phyloP scores from a whole-genome alignment of 2,797 vertebrate species.

The Hozukius guyotensis region DNA sequence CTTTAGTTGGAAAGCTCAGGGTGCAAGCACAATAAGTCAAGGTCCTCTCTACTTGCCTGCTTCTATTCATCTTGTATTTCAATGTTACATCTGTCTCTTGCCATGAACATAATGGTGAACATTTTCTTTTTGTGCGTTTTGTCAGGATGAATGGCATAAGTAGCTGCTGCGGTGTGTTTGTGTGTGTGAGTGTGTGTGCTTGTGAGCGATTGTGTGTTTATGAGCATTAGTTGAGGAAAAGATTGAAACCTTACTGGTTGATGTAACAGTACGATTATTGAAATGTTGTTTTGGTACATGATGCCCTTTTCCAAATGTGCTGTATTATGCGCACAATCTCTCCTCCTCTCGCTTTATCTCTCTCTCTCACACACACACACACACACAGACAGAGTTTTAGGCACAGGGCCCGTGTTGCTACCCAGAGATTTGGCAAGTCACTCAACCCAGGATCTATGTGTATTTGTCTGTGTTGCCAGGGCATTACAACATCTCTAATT shows the following conservation, averaged over 20 bases:
- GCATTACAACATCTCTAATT: constrained; percentile 73
- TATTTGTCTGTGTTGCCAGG: constrained; percentile 48
- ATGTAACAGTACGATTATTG: constrained; percentile 55
- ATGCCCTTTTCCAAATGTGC: constrained; percentile 45
- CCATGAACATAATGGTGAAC: constrained; percentile 20
- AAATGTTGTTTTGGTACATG: constrained; percentile 53
- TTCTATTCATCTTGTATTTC: constrained; percentile 36
- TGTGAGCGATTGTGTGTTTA: neutral
- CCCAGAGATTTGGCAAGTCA: constrained; percentile 65
- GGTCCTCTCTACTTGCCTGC: constrained; percentile 20
- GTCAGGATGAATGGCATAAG: constrained; percentile 26
- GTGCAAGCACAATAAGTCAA: constrained; percentile 35
- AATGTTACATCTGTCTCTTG: constrained; percentile 37
- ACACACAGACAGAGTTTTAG: constrained; percentile 25
- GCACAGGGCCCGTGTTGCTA: constrained; percentile 52
- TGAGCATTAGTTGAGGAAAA: neutral
- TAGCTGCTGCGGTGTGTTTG: neutral
- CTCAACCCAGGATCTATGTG: constrained; percentile 33
- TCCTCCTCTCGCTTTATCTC: neutral
- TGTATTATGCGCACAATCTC: constrained; percentile 36
- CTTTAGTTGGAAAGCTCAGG: constrained; percentile 17
- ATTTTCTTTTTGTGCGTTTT: constrained; percentile 33
- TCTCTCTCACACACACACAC: constrained; percentile 1
- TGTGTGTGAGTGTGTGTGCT: neutral
- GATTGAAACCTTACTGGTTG: constrained; percentile 37